A percentile compares a stretch with the other conserved stretches of the same genome.
Evolutionary conservation across 2,797 vertebrate genomes (phyloP).

Genomic region (Epinephelus malabaricus): DNA sequence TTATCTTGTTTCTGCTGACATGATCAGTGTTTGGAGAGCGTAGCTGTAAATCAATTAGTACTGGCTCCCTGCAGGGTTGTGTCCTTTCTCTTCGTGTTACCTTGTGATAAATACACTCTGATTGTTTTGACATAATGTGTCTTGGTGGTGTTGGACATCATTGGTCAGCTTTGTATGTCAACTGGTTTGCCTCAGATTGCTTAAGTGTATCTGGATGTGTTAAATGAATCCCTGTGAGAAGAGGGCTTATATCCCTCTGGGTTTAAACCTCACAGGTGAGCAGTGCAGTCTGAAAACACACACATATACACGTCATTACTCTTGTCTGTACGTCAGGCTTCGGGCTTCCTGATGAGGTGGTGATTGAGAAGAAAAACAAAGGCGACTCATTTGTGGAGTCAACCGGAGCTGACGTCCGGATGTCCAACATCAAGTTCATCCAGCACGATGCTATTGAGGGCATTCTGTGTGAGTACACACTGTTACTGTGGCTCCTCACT

Average conservation of each 20-base stretch:
- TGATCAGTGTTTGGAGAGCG: not conserved
- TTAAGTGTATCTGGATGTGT: not conserved
- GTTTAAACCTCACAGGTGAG: not conserved
- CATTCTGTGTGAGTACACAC: constrained; percentile 92
- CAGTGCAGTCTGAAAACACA: not conserved
- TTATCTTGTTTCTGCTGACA: not conserved
- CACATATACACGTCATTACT: not conserved
- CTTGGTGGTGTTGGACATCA: too few relatives aligned
- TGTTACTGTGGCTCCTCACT: too few relatives aligned
- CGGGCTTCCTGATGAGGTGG: constrained; percentile 93
- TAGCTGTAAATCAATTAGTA: not conserved
- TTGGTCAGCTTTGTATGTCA: not conserved
- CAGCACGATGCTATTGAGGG: constrained; percentile 95
- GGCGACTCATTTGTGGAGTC: constrained; percentile 94
- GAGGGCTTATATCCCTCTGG: not conserved
- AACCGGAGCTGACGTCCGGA: constrained; percentile 86
- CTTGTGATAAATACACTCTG: too few relatives aligned
- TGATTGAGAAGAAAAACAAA: constrained; percentile 93
- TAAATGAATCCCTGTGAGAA: not conserved
- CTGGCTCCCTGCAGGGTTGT: not conserved
- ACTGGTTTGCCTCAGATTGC: not conserved
- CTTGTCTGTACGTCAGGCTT: constrained; percentile 84
- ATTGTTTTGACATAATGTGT: not conserved
- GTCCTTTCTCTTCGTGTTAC: not conserved
- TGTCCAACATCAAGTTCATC: constrained; percentile 94